Conservation (phyloP, 2,797 vertebrate species). For the Gymnopithys bicolor region DNA sequence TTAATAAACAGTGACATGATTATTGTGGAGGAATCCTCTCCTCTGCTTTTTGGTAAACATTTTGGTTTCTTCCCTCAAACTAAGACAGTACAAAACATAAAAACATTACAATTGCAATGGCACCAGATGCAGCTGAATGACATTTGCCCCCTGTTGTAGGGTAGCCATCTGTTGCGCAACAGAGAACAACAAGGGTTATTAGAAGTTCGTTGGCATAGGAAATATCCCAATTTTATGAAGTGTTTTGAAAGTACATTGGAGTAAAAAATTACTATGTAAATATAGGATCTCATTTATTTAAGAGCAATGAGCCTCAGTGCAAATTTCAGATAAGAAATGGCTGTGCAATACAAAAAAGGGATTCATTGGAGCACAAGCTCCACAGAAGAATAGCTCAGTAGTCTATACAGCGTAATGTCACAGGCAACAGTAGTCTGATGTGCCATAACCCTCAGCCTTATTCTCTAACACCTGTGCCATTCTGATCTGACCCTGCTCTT, state of each 20-base stretch:
- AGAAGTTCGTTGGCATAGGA: background rate
- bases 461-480: background rate
- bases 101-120: background rate
- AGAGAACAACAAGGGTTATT: background rate
- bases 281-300: background rate
- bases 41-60: too few relatives aligned
- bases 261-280: background rate
- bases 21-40: too few relatives aligned
- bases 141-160: background rate
- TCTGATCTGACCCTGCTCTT: background rate
- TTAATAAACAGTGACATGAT: too few relatives aligned
- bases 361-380: background rate
- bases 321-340: background rate
- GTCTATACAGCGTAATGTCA: background rate
- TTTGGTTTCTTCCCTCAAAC: too few relatives aligned
- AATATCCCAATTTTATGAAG: background rate
- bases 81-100: background rate
- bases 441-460: rapidly evolving
- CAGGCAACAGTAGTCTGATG: background rate
- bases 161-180: background rate
- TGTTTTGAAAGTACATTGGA: background rate
- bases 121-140: background rate
- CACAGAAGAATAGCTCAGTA: background rate
- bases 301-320: background rate
- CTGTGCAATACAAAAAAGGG: background rate